Base-by-base conservation (phyloP, 2,797 vertebrate species). In the Melanotaenia nigrans region DNA sequence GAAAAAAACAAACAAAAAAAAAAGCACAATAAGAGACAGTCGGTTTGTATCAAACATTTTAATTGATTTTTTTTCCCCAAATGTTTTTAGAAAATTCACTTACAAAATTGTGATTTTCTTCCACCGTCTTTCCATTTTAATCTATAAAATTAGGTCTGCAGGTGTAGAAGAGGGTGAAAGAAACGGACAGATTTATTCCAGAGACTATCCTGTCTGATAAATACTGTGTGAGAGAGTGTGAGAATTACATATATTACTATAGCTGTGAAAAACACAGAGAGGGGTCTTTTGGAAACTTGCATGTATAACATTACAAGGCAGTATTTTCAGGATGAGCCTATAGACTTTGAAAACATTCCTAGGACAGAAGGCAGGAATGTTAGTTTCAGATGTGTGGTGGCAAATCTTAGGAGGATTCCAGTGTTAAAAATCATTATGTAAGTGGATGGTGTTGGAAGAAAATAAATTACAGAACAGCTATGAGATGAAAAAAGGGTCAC, bases 81-180 rank as follows among this genome's bases (percentile, higher is more conserved):
- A 22, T 78, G 60, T 84, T 90, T 89, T 90, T 91, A 92, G 82
- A 93, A 94, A 95, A 94, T 74, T 82, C 73, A 89, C 90, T 90
- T 89, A 92, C 87, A 92, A 94, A 94, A 93, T 79, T 35, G 61
- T 42, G 71, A 85, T 79, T 82, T 70, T 77, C 66, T 81, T 53
- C 11, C 28, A 45, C 77, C 69, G 75, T 71, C 82, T 78, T 90
- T 87, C 83, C 86, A 83, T 85, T 77, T 82, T 84, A 82, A 81
- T 83, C 77, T 90, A 91, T 82, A 92, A 93, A 93, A 90, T 85
- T 81, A 90, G 42, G 81, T 90, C 75, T 91, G 79, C 81, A 85
- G 85, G 89, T 85, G 85, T 47, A 35, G 75, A 81, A 78, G 79
- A 80, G 68, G 82, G 75, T 85, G 75, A 91, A 85, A 69, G 78